Base-by-base conservation (phyloP, 2,888 invertebrate species). In the Diloba caeruleocephala region DNA sequence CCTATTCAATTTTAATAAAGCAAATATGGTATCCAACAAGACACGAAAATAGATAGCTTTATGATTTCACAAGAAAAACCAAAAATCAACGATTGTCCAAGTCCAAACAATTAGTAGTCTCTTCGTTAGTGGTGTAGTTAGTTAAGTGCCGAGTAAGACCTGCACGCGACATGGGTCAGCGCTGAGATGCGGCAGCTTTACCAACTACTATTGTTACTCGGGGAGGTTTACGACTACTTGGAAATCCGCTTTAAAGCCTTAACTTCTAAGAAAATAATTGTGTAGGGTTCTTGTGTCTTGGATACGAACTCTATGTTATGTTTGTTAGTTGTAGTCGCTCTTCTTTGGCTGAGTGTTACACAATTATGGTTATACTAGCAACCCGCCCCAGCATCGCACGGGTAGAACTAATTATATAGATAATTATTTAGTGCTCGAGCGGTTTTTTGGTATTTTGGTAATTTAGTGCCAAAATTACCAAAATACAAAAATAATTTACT, bases 121-220 rank as follows among this genome's bases (percentile, higher is more conserved):
- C 28, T 39, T 25, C 19, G 44, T 37, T 50, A 62, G 39, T 42
- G 39, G 21, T 21, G 50, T 49, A 48, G 46, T 53, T 63, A 57
- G 46, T 53, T 63, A 57, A 65, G 56, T 62, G 44, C 23, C 32
- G 49, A 64, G 58, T 61, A 53, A 68, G 63, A 52, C 38, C 59
- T 69, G 65, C 43, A 50, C 25, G 26, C 39, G 64, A 63, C 64
- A 33, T 36, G 57, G 28, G 13, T 63, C 51, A 64, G 43, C 8
- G 12, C 15, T 38, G 46, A 45, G 36, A 41, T 28, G 46, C 32
- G 43, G 32, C 29, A 48, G 63, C 21, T 51, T 64, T 54, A 13
- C 21, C 26, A 49, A 49, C 43, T 41, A 36, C 31, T 33, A 43
- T 17, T 51, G 43, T 56, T 48, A 37, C 38, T 43, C 21, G 28